Conservation (phyloP, 2,888 invertebrate species). For the Nephrocerus scutellatus region DNA sequence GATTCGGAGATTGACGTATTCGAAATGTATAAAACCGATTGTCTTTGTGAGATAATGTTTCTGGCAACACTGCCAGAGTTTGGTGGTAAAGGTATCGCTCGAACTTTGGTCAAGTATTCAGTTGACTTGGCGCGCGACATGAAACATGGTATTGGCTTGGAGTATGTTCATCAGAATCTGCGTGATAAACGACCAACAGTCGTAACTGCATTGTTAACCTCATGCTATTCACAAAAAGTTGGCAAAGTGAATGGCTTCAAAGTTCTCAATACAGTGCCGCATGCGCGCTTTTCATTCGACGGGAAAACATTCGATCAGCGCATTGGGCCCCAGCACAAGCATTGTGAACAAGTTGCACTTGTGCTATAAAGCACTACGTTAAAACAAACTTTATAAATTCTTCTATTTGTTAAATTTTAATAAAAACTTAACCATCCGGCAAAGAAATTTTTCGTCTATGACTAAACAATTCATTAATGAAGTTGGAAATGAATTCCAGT, state of each 20-base stretch:
- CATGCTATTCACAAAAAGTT: constrained; percentile 53
- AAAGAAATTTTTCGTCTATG: too few relatives aligned
- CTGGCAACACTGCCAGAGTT: constrained; percentile 53
- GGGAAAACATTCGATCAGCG: constrained; percentile 57
- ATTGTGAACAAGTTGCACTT: constrained; percentile 23
- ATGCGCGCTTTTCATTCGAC: constrained; percentile 51
- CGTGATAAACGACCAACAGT: constrained; percentile 32
- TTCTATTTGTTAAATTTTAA: constrained; percentile 1
- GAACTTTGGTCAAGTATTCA: constrained; percentile 50
- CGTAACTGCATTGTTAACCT: constrained; percentile 58
- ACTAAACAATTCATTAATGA: too few relatives aligned
- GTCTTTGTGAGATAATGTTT: constrained; percentile 64
- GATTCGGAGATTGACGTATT: constrained; percentile 58
- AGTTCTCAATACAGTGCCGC: constrained; percentile 50
- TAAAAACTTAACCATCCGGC: neutral
- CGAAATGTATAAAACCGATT: constrained; percentile 54
- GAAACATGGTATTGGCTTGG: constrained; percentile 48
- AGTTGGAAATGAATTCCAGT: too few relatives aligned
- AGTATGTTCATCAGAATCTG: constrained; percentile 30
- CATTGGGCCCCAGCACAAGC: constrained; percentile 44
- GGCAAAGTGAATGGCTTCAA: constrained; percentile 52
- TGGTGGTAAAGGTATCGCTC: constrained; percentile 51
- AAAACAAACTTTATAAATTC: neutral
- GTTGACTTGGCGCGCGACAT: constrained; percentile 51
- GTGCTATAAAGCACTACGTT: constrained; percentile 17